These are phyloP conservation scores for Scaptomyza hsui DNA, from an alignment of 1,140 invertebrate genomes.

Conservation along the genomic window DNA sequence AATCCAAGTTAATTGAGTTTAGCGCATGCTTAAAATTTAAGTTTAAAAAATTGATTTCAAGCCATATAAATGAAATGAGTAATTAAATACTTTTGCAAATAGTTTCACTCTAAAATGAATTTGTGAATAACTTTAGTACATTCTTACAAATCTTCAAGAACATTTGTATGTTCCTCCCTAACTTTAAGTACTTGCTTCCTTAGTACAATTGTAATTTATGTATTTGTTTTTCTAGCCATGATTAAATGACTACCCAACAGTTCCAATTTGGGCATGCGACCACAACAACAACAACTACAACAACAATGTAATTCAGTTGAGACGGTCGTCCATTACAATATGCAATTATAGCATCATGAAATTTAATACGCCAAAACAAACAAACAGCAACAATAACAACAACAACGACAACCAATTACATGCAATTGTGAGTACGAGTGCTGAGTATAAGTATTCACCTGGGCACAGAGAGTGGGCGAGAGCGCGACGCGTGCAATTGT, in stretches of 20 bases:
- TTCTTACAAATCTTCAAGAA: no score
- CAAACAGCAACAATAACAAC: conserved; percentile 43
- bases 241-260: conserved; percentile 24
- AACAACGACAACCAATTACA: conserved; percentile 60
- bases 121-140: no score
- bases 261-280: conserved; percentile 39
- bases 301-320: no score
- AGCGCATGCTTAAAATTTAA: not conserved
- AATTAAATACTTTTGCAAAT: no score
- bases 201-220: conserved; percentile 20
- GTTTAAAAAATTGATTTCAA: not conserved
- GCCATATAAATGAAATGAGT: not conserved
- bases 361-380: conserved; percentile 71
- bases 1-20: not conserved
- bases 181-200: not conserved
- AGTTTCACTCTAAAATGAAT: no score
- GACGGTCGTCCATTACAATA: conserved; percentile 53
- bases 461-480: conserved; percentile 52
- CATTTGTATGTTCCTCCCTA: no score
- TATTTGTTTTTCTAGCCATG: conserved; percentile 19
- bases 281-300: conserved; percentile 18
- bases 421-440: conserved; percentile 50
- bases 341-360: conserved; percentile 76
- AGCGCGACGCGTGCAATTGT: conserved; percentile 32
- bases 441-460: conserved; percentile 40